Conservation (phyloP, 2,888 invertebrate genomes). For the Drosophila siamana region DNA sequence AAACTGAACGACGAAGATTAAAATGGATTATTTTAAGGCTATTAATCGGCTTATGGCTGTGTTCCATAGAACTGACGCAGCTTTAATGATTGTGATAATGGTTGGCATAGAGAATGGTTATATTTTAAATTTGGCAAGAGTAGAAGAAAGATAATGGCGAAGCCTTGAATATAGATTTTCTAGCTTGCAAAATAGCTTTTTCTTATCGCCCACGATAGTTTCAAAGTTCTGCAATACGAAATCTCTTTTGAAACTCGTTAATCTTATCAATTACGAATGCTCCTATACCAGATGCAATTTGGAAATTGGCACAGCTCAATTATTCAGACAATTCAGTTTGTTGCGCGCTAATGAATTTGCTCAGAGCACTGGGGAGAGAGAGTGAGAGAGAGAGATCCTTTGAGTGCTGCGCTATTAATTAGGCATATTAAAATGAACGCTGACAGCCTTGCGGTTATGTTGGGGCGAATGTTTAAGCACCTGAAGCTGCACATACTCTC, state of each 20-base stretch:
- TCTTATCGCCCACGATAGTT: no score
- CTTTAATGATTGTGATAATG: background rate
- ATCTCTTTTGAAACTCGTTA: background rate
- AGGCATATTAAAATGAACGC: constrained; percentile 72
- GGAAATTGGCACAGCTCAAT: constrained; percentile 5
- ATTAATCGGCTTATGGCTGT: background rate
- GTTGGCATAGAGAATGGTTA: no score
- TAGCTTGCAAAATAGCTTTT: no score
- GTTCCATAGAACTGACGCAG: background rate
- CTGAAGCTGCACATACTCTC: constrained; percentile 16
- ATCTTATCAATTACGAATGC: background rate
- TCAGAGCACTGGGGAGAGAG: constrained; percentile 27
- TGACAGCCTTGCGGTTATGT: constrained; percentile 64
- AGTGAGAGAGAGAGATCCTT: constrained; percentile 31
- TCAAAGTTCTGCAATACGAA: background rate
- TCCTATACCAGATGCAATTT: background rate
- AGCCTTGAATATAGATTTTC: no score
- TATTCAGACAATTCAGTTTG: constrained; percentile 19
- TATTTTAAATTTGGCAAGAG: no score
- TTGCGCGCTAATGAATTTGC: constrained; percentile 44
- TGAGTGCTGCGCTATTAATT: constrained; percentile 67
- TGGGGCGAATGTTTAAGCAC: constrained; percentile 9
- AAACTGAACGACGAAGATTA: background rate
- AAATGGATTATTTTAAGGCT: background rate
- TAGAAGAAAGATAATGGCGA: no score